Base-by-base conservation (phyloP, 2,888 invertebrate species). In the Siphlonurus alternatus region DNA sequence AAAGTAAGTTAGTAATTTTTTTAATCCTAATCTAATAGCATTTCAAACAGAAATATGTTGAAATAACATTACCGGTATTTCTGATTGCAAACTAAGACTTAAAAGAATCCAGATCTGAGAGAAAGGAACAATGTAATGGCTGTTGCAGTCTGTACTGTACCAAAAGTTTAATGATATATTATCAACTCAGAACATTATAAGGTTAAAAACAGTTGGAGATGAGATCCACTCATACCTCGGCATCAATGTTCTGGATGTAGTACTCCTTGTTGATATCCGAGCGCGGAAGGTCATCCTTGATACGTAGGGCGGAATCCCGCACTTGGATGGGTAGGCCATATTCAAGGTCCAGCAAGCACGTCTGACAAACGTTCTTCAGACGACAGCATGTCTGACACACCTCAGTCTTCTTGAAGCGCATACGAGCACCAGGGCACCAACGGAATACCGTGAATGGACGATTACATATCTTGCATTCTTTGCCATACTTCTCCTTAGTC, bases 371-470 rank as follows among this genome's bases (percentile, higher is more conserved):
- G 76, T 96, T 97, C 75, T 97, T 96, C 66, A 95, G 75, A 72
- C 94, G 89, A 63, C 92, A 89, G 74, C 96, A 96, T 0, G 95
- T 95, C 74, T 97, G 95, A 74, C 96, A 96, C 20, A 96, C 88
- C 79, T 97, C 96, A 0, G 95, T 94, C 75, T 94, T 95, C 78
- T 96, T 97, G 75, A 93, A 96, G 70, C 95, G 86, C 92, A 94
- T 94, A 70, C 90, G 80, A 3, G 93, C 89, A 23, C 96, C 96
- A 1, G 96, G 96, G 76, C 94, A 94, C 95, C 96, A 96, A 51
- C 96, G 84, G 75, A 96, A 97, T 19, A 93, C 93, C 15, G 95
- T 96, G 74, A 96, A 97, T 1, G 96, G 96, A 59, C 96, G 82
- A 61, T 87, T 83, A 76, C 96, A 96, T 70, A 95, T 95, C 77